Percentiles rank a stretch among this genome's conserved stretches.
Conservation (phyloP, 2,113 vertebrate genomes). For the Prionailurus bengalensis region DNA sequence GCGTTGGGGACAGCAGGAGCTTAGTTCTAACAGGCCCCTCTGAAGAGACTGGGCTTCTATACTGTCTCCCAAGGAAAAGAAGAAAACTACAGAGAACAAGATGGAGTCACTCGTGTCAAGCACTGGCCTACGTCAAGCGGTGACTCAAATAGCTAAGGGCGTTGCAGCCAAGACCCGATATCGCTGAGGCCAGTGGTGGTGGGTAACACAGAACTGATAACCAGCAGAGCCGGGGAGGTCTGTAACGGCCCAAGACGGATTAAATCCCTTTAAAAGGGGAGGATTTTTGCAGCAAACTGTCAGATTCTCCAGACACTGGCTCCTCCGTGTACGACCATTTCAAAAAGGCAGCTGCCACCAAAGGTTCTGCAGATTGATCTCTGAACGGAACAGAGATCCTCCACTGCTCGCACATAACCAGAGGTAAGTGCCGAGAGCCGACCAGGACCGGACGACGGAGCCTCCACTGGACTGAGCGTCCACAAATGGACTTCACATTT, state of each 20-base stretch:
- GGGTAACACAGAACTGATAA: background rate
- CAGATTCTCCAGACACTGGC: background rate
- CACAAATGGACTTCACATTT: background rate
- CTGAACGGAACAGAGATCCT: background rate
- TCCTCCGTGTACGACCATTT: background rate
- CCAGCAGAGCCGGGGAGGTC: background rate
- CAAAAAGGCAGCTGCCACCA: background rate
- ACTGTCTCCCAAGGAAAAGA: background rate
- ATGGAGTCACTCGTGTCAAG: background rate
- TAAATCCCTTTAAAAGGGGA: background rate
- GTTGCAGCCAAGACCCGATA: background rate
- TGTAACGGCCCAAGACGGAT: background rate
- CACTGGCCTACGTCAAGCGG: too few species aligned
- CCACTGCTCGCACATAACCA: background rate
- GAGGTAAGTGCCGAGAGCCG: background rate
- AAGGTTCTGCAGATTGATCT: background rate
- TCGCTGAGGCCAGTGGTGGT: background rate
- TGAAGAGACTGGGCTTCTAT: background rate
- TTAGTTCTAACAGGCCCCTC: background rate
- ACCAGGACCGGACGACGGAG: background rate
- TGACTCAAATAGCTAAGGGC: background rate
- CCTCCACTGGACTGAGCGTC: background rate
- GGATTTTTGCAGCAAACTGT: background rate
- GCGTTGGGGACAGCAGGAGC: rapidly evolving
- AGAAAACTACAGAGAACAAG: background rate